A percentile compares a stretch with the other conserved stretches of the same genome.
phyloP scores from a whole-genome alignment of 2,797 vertebrate genomes.

The Semaprochilodus insignis region DNA sequence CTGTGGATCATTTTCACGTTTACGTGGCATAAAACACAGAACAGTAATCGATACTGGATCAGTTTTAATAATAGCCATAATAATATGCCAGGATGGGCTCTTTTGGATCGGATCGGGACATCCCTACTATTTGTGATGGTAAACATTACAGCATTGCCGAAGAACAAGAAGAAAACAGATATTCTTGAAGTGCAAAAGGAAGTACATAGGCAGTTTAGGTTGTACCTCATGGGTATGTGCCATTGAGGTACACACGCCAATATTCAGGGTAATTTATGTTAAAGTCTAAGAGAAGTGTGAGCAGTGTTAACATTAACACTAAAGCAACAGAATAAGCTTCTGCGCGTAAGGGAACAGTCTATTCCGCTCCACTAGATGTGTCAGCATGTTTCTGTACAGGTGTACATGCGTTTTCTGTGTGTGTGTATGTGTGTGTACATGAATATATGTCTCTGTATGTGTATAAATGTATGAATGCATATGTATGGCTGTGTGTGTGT shows the following conservation, averaged over 20 bases:
- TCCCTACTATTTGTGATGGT: not conserved
- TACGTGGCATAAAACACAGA: no score
- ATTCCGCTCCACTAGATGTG: not conserved
- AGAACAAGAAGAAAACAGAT: not conserved
- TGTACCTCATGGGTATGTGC: not conserved
- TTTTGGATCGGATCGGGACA: no score
- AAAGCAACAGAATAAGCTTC: not conserved
- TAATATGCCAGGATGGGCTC: no score
- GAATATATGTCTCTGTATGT: not conserved
- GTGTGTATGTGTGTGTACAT: constrained; percentile 2
- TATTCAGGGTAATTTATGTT: constrained; percentile 7
- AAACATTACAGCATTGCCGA: not conserved
- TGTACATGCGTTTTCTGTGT: not conserved
- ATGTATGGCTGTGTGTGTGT: constrained; percentile 9
- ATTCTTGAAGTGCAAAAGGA: not conserved
- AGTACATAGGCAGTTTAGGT: not conserved
- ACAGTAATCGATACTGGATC: no score
- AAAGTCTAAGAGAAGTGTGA: not conserved
- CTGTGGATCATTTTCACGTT: no score
- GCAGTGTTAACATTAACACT: not conserved
- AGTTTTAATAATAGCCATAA: no score
- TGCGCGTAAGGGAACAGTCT: not conserved
- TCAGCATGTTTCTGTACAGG: not conserved
- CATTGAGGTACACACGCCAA: constrained; percentile 14
- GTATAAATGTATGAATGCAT: not conserved